Conservation (phyloP, 2,888 invertebrate species). For the Rotaria sp. region DNA sequence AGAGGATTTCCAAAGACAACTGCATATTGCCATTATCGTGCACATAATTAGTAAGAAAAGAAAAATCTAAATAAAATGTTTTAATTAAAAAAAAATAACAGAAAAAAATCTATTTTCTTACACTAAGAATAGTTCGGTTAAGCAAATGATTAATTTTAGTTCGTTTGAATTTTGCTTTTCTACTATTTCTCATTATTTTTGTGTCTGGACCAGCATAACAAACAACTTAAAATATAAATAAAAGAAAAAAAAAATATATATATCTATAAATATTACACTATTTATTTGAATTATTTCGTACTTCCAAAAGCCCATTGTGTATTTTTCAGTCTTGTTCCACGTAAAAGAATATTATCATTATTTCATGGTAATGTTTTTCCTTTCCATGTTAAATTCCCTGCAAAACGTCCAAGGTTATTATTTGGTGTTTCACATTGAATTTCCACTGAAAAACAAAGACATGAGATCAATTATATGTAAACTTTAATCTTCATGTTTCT, state of each 20-base stretch:
- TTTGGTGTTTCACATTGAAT: conserved; percentile 95
- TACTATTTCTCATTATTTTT: conserved; percentile 60
- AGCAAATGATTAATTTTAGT: conserved; percentile 97
- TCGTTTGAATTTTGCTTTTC: conserved; percentile 96
- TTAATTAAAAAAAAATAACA: background rate
- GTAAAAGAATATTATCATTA: conserved; percentile 88
- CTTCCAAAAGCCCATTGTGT: conserved; percentile 53
- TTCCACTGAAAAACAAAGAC: conserved; percentile 54
- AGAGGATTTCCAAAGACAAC: conserved; percentile 93
- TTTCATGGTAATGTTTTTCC: conserved; percentile 69
- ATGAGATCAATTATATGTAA: too few relatives aligned
- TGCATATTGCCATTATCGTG: conserved; percentile 91
- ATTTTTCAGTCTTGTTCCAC: conserved; percentile 85
- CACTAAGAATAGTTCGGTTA: conserved; percentile 98
- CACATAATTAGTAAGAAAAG: conserved; percentile 93
- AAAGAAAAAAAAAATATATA: too few relatives aligned
- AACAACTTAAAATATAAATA: background rate
- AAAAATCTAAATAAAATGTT: conserved; percentile 70
- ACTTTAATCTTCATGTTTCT: background rate
- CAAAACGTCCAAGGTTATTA: conserved; percentile 93
- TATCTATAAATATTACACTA: too few relatives aligned
- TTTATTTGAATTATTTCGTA: conserved; percentile 66
- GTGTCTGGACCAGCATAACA: conserved; percentile 36
- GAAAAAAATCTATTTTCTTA: conserved; percentile 55
- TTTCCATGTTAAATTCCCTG: conserved; percentile 69